Conservation (phyloP, 2,888 invertebrate genomes). For the Operophtera brumata region DNA sequence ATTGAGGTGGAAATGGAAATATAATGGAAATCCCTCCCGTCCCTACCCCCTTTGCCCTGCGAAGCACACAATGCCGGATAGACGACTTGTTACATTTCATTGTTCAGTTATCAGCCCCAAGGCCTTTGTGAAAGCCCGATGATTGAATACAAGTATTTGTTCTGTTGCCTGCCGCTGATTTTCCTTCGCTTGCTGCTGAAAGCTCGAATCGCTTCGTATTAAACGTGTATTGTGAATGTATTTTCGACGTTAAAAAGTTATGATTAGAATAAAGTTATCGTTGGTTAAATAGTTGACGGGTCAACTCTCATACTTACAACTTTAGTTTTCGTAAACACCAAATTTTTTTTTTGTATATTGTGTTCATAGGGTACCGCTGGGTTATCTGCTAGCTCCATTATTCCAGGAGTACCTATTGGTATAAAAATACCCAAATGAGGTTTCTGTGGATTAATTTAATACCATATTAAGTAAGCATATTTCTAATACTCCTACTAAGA, state of each 20-base stretch:
- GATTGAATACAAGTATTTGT: slow-evolving; percentile 81
- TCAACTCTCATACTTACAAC: no score
- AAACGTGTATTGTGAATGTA: slow-evolving; percentile 61
- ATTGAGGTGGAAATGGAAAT: slow-evolving; percentile 81
- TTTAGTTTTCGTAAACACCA: no score
- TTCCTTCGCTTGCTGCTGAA: slow-evolving; percentile 68
- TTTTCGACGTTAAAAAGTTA: slow-evolving; percentile 43
- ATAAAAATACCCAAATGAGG: no score
- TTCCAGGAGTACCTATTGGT: no score
- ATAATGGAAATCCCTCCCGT: slow-evolving; percentile 72
- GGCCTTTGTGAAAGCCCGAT: slow-evolving; percentile 77
- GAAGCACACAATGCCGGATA: slow-evolving; percentile 74
- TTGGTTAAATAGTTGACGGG: not conserved
- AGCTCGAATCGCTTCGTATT: slow-evolving; percentile 65
- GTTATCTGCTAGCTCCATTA: no score
- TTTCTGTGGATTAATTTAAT: no score
- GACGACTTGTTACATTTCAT: slow-evolving; percentile 81
- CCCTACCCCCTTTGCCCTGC: slow-evolving; percentile 37
- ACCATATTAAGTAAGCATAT: no score
- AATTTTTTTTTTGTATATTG: no score
- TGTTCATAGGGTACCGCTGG: no score
- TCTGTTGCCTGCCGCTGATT: slow-evolving; percentile 76
- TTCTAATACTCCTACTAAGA: no score
- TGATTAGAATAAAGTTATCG: not conserved
- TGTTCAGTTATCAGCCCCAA: slow-evolving; percentile 78